Evolutionary conservation across 37 sponge, comb jelly and placozoan genomes (phyloP).

Genomic region (Ianthella basta): DNA sequence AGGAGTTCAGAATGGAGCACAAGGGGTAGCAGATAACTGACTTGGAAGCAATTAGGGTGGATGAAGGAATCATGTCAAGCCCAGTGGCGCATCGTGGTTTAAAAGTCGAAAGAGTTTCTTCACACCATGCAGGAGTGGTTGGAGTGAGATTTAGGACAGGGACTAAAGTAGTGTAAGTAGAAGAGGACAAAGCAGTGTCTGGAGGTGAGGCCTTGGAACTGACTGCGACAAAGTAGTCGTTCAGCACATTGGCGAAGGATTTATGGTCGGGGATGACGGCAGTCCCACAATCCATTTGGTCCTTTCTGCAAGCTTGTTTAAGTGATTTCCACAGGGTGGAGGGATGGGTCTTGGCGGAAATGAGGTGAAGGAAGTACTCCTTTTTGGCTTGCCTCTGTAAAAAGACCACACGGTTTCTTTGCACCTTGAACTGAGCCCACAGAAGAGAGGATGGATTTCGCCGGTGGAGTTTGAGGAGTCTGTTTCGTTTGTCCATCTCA

Average conservation of each 20-base stretch:
- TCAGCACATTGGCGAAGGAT: neutral
- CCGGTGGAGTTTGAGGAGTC: neutral
- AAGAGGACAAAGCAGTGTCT: neutral
- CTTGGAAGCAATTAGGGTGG: neutral
- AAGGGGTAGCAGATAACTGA: constrained; percentile 7
- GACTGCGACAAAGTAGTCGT: neutral
- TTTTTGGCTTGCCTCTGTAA: neutral
- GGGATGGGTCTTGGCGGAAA: neutral
- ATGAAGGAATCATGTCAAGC: constrained; percentile 11
- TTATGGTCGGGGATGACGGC: neutral
- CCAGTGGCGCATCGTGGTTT: constrained; percentile 12
- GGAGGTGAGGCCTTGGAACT: neutral
- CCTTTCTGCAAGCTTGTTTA: neutral
- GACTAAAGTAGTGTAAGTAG: neutral
- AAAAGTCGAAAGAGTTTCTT: constrained; percentile 3
- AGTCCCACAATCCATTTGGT: neutral
- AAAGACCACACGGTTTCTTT: constrained; percentile 9
- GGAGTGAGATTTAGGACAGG: constrained; percentile 2
- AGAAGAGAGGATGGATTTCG: neutral
- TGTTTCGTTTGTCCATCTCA: constrained; percentile 17
- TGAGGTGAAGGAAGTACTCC: constrained; percentile 5
- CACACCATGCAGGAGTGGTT: constrained; percentile 7
- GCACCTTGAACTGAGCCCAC: neutral
- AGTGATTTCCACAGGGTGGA: neutral
- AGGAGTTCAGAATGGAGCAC: constrained; percentile 7